phyloP scores from a whole-genome alignment of 2,888 invertebrate genomes.

The Alviniconcha strummeri region DNA sequence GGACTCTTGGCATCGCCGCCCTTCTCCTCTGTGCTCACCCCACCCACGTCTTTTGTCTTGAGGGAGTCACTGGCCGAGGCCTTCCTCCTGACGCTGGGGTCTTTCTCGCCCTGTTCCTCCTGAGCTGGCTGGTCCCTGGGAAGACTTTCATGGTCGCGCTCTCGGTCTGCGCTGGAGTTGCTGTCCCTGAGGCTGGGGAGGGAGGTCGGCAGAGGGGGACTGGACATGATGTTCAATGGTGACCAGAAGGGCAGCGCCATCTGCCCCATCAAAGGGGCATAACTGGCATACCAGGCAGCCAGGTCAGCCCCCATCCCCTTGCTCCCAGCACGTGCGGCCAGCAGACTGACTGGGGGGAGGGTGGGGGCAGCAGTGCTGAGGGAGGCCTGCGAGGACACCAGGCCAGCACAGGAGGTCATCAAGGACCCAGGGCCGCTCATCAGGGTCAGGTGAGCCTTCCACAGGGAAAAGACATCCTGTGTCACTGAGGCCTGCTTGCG shows the following conservation, averaged over 20 bases:
- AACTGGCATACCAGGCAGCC: conserved; percentile 29
- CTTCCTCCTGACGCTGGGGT: neutral
- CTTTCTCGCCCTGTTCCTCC: neutral
- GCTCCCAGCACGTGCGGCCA: conserved; percentile 11
- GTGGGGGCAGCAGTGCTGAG: conserved; percentile 2
- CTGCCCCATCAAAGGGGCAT: conserved; percentile 30
- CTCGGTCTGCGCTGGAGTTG: neutral
- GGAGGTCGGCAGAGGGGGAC: conserved; percentile 9
- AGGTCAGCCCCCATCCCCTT: conserved; percentile 13
- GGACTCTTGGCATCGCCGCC: neutral
- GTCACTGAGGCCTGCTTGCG: conserved; percentile 32
- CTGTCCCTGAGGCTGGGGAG: conserved; percentile 18
- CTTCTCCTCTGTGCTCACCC: neutral
- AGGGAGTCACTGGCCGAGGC: neutral
- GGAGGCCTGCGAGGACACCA: neutral
- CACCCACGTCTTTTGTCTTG: neutral
- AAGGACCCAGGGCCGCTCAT: conserved; percentile 1
- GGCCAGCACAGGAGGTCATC: conserved; percentile 3
- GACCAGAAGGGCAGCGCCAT: conserved; percentile 26
- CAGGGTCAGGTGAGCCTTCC: conserved; percentile 29
- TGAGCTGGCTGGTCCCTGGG: neutral
- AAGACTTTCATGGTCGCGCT: neutral
- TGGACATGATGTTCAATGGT: conserved; percentile 25
- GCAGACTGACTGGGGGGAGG: conserved; percentile 28
- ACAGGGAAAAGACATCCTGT: conserved; percentile 29